Conservation (phyloP, 2,797 vertebrate genomes). For the Amniataba percoides region DNA sequence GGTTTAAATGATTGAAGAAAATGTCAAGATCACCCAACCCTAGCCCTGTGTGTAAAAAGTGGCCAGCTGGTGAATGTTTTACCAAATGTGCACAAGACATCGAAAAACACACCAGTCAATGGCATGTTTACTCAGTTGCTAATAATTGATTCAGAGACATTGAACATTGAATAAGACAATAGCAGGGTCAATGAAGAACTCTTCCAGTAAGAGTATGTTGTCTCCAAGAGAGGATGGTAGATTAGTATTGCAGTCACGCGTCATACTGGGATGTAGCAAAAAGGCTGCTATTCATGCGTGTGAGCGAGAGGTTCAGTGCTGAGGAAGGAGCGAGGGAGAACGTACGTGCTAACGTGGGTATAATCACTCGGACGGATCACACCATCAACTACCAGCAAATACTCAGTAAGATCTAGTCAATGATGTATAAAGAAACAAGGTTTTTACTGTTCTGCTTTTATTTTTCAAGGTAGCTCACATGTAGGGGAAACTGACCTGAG, state of each 20-base stretch:
- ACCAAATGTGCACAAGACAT: no score
- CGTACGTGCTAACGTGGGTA: constrained; percentile 37
- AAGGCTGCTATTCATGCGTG: constrained; percentile 74
- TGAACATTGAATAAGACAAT: no score
- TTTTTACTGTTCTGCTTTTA: constrained; percentile 29
- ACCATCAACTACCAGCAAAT: constrained; percentile 25
- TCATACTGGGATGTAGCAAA: constrained; percentile 75
- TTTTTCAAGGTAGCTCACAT: constrained; percentile 18
- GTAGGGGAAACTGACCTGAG: constrained; percentile 49
- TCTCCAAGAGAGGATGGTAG: constrained; percentile 53
- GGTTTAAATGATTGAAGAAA: no score
- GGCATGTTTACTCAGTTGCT: no score
- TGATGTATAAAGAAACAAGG: not conserved
- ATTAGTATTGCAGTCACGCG: constrained; percentile 82
- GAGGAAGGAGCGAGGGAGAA: constrained; percentile 46
- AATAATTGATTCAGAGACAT: no score
- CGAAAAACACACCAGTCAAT: no score
- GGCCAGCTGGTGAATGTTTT: no score
- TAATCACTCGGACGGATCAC: constrained; percentile 58
- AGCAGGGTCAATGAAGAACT: constrained; percentile 27
- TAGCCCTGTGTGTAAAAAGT: no score
- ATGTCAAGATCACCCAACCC: no score
- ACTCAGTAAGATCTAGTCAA: not conserved
- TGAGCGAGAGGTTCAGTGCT: constrained; percentile 52
- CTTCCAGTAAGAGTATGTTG: constrained; percentile 37